phyloP scores from a whole-genome alignment of 1,140 invertebrate genomes.

The Bombus polaris region DNA sequence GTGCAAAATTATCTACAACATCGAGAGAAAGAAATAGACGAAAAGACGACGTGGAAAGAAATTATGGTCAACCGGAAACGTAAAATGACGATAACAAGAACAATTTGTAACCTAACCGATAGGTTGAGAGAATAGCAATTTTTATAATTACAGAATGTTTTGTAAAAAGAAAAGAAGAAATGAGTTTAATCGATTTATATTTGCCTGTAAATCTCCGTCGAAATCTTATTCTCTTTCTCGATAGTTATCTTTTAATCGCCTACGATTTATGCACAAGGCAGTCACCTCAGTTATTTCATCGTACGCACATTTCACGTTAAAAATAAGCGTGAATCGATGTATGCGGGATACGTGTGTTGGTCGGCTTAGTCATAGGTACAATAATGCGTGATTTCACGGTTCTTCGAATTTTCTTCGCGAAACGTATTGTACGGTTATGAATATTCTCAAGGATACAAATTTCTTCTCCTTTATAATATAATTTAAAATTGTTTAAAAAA shows the following conservation, averaged over 20 bases:
- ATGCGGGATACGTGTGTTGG: too few relatives aligned
- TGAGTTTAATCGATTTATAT: too few relatives aligned
- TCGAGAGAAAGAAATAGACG: neutral
- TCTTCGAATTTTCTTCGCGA: neutral
- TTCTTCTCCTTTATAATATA: neutral
- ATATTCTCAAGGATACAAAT: neutral
- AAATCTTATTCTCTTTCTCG: neutral
- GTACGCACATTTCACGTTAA: neutral
- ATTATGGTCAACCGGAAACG: neutral
- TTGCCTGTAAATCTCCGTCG: neutral
- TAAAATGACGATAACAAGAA: neutral
- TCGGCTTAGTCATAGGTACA: conserved; percentile 6
- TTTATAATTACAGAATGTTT: neutral
- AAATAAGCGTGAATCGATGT: neutral
- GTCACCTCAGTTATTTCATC: neutral
- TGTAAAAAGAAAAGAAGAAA: too few relatives aligned
- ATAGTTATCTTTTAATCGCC: neutral
- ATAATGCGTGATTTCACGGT: neutral
- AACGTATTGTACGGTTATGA: neutral
- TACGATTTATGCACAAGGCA: neutral
- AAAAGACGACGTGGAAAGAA: neutral
- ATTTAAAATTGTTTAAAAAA: neutral
- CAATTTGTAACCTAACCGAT: neutral
- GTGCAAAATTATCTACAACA: conserved; percentile 44
- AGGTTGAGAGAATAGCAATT: neutral